Evolutionary conservation across 2,888 invertebrate species (phyloP), one percentile per base, ranked within the genome.

Genomic region (Drosophila antonietae): DNA sequence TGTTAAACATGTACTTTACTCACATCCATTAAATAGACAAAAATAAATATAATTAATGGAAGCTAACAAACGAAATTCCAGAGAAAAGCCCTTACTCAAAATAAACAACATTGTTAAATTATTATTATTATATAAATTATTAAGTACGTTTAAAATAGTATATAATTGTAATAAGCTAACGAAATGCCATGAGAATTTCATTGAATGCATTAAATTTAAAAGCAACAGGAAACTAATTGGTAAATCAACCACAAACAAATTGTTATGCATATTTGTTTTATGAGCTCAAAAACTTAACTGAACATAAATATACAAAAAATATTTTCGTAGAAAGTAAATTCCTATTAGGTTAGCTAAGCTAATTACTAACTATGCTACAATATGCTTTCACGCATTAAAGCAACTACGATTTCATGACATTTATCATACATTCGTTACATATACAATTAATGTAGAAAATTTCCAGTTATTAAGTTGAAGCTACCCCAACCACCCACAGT

Each of bases 391-490:
- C 39, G 37, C 60, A 44, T 15, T 52, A 15, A 20, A 59, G 51
- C 39, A 10, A n/a, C 28, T 41, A 51, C 28, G 28, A 6, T 46
- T 46, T 20, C 23, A 46, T 51, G 56, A 61, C 49, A 47, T 18
- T 56, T 58, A 64, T 44, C 60, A 49, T 31, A 39, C 74, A 59
- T 58, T 66, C 10, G 58, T 20, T 55, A 39, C 37, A 14, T 14
- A 43, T 23, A 56, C 43, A 39, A 39, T 12, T 18, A 33, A 51
- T 33, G 51, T 51, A 28, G 56, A 63, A 39, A 20, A 47, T 52
- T 28, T 73, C 41, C 14, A 49, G 52, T 37, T 46, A 64, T 44
- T 46, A 51, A 46, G 8, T 10, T 33, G 28, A 52, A 47, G 35
- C 44, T 33, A 33, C 41, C 3, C 28, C 28, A 28, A 5, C 33